phyloP scores from a whole-genome alignment of 2,888 invertebrate species.

The Petrophora chlorosata region DNA sequence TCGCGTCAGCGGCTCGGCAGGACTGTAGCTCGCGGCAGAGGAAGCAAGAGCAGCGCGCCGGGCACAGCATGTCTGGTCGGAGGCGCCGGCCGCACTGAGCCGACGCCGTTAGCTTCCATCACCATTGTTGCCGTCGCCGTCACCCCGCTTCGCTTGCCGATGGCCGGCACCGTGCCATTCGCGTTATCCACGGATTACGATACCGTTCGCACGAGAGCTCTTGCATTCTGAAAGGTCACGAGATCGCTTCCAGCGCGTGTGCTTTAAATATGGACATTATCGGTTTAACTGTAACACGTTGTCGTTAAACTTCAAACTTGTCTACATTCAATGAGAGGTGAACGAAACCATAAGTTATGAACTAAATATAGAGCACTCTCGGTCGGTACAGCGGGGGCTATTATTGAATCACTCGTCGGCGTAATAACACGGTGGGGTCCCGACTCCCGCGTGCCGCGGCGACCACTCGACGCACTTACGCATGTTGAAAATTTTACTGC shows the following conservation, averaged over 20 bases:
- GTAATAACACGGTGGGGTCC: constrained; percentile 43
- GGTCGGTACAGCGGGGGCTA: constrained; percentile 46
- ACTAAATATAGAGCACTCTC: constrained; percentile 72
- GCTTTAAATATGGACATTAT: too few species aligned
- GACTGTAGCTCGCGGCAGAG: constrained; percentile 89
- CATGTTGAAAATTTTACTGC: constrained; percentile 25
- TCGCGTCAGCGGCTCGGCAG: constrained; percentile 80
- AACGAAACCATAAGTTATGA: constrained; percentile 68
- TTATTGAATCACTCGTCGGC: constrained; percentile 54
- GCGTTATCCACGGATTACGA: constrained; percentile 65
- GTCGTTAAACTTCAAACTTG: constrained; percentile 35
- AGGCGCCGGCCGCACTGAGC: constrained; percentile 74
- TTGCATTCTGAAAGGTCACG: constrained; percentile 40
- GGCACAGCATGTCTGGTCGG: constrained; percentile 86
- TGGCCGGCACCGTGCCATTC: constrained; percentile 46
- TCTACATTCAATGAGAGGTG: constrained; percentile 60
- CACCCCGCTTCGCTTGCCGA: constrained; percentile 58
- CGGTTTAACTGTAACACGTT: constrained; percentile 33
- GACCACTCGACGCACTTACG: constrained; percentile 24
- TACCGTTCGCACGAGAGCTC: constrained; percentile 62
- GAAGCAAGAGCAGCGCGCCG: constrained; percentile 89
- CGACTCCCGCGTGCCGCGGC: too few species aligned
- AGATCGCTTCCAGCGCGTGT: constrained; percentile 25
- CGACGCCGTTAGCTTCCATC: constrained; percentile 56
- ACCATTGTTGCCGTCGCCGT: constrained; percentile 59